Evolutionary conservation across 2,888 invertebrate genomes (phyloP).

Genomic region (Erpobdella octoculata): DNA sequence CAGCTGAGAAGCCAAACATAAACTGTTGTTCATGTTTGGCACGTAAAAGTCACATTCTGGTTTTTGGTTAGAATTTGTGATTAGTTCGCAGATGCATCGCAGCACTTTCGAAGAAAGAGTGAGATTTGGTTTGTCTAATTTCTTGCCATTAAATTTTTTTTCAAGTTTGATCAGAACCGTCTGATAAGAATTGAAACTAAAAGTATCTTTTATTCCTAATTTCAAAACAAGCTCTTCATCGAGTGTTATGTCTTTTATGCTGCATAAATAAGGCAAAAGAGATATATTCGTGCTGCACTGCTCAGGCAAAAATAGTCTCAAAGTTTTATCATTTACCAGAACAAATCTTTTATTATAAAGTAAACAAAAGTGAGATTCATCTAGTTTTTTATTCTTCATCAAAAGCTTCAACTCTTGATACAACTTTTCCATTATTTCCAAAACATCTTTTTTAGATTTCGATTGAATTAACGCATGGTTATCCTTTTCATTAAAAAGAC

Average conservation of each 20-base stretch:
- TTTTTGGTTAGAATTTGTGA: background rate
- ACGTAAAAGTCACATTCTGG: constrained; percentile 31
- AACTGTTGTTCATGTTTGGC: constrained; percentile 36
- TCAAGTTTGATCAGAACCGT: background rate
- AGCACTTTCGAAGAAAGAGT: background rate
- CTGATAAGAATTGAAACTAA: background rate
- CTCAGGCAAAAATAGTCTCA: background rate
- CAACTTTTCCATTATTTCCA: background rate
- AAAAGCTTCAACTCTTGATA: background rate
- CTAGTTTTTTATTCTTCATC: background rate
- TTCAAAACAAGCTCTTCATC: background rate
- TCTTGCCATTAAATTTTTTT: background rate
- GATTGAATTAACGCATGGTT: background rate
- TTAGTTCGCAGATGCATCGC: background rate
- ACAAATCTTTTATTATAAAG: background rate
- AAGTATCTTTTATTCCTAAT: constrained; percentile 4
- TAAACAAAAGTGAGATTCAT: background rate
- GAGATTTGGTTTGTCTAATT: background rate
- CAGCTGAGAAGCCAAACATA: constrained; percentile 34
- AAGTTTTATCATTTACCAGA: background rate
- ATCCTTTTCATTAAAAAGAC: constrained; percentile 4
- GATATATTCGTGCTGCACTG: background rate
- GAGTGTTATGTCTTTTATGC: background rate
- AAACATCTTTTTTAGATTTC: background rate
- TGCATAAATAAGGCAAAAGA: constrained; percentile 22